phyloP scores from a whole-genome alignment of 2,888 invertebrate species.

The Heteromyza rotundicornis region DNA sequence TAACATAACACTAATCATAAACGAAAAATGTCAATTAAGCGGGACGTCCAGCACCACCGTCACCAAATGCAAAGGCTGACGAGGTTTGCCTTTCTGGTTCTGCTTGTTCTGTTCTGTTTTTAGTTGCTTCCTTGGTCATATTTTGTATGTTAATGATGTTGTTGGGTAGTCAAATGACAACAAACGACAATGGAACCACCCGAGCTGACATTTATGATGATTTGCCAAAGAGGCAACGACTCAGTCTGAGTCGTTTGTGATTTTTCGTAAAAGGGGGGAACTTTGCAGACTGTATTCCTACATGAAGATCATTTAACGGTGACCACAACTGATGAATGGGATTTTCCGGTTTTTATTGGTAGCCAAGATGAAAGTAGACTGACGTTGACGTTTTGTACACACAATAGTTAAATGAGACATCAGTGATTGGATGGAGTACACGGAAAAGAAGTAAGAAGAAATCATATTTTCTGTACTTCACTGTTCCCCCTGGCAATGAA shows the following conservation, averaged over 20 bases:
- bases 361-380: too few relatives aligned
- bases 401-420: slow-evolving; percentile 4
- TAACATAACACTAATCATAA: slow-evolving; percentile 59
- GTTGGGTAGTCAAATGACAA: slow-evolving; percentile 17
- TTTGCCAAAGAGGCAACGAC: not conserved
- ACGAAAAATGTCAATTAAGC: slow-evolving; percentile 58
- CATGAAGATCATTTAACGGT: too few relatives aligned
- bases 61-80: not conserved
- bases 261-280: too few relatives aligned
- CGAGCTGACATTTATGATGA: slow-evolving; percentile 4
- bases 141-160: slow-evolving; percentile 14
- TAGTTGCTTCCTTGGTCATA: not conserved
- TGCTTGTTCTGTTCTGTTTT: not conserved
- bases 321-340: too few relatives aligned
- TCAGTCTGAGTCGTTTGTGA: not conserved
- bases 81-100: not conserved
- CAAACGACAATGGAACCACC: slow-evolving; percentile 13
- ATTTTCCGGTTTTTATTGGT: too few relatives aligned
- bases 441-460: not conserved
- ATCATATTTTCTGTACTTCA: too few relatives aligned
- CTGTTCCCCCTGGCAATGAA: too few relatives aligned
- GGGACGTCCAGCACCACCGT: too few relatives aligned
- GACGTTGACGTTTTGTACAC: too few relatives aligned
- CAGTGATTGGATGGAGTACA: not conserved
- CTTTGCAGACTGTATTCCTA: not conserved